Evolutionary conservation across 1,140 invertebrate species (phyloP).

Genomic region (Cryptotermes secundus): DNA sequence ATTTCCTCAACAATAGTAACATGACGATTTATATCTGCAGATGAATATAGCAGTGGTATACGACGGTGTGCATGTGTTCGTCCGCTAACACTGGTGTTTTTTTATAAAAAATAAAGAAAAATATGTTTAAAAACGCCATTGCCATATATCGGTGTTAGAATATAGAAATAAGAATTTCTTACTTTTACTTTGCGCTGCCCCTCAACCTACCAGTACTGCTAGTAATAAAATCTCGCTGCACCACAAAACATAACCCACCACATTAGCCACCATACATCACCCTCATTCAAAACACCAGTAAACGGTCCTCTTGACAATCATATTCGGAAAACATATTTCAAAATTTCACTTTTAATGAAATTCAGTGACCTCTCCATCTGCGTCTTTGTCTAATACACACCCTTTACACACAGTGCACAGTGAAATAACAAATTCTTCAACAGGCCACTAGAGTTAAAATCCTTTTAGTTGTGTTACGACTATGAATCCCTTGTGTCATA

Average conservation of each 20-base stretch:
- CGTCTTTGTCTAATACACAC: neutral
- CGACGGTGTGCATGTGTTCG: neutral
- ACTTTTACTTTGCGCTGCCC: slow-evolving; percentile 10
- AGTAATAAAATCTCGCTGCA: neutral
- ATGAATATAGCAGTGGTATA: neutral
- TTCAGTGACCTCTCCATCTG: neutral
- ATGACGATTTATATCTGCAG: neutral
- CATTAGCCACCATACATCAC: neutral
- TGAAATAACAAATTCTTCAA: neutral
- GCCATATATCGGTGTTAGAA: neutral
- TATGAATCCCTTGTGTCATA: neutral
- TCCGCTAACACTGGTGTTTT: neutral
- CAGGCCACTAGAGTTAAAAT: neutral
- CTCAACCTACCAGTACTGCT: neutral
- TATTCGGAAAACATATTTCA: neutral
- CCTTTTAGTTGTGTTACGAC: neutral
- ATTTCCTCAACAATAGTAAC: neutral
- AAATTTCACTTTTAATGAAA: neutral
- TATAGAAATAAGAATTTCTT: slow-evolving; percentile 10
- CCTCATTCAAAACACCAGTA: slow-evolving; percentile 3
- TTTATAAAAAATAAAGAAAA: neutral
- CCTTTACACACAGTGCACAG: slow-evolving; percentile 2
- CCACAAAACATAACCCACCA: neutral
- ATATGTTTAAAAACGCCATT: neutral
- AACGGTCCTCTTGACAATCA: slow-evolving; percentile 27